Conservation (phyloP, 2,113 vertebrate species). For the Gadus chalcogrammus region DNA sequence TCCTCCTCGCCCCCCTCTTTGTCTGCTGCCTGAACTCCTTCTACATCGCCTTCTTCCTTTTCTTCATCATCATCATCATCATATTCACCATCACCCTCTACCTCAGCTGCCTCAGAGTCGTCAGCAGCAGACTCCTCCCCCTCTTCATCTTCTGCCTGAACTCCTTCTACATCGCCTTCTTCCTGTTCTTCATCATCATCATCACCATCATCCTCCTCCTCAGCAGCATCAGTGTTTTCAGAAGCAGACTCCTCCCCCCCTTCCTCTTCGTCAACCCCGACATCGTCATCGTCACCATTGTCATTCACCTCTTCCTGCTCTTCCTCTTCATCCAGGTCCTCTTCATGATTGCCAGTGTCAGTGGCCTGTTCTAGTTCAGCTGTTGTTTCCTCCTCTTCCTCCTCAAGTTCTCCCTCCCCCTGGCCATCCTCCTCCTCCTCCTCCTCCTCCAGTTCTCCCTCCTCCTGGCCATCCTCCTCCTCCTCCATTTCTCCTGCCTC, state of each 20-base stretch:
- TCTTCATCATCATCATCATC: slow-evolving; percentile 7
- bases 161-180: background rate
- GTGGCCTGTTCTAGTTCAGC: slow-evolving; percentile 3
- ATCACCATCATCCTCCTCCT: background rate
- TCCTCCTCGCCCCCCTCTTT: slow-evolving; percentile 7
- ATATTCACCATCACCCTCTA: background rate
- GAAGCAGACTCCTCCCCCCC: background rate
- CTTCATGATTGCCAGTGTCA: background rate
- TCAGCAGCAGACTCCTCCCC: background rate
- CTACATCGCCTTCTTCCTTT: background rate
- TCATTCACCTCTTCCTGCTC: background rate
- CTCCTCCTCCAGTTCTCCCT: slow-evolving; percentile 25
- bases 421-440: slow-evolving; percentile 43
- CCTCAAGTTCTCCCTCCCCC: slow-evolving; percentile 13
- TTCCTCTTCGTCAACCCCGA: background rate
- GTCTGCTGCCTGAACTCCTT: background rate
- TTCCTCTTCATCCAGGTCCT: background rate
- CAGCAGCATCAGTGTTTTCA: slow-evolving; percentile 1
- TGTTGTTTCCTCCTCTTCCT: background rate
- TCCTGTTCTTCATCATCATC: slow-evolving; percentile 10
- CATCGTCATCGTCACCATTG: slow-evolving; percentile 6
- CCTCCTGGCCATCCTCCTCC: slow-evolving; percentile 10
- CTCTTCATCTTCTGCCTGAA: background rate
- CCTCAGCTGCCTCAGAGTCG: slow-evolving; percentile 1
- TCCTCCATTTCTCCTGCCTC: slow-evolving; percentile 43